Base-by-base conservation (phyloP, 2,113 vertebrate genomes). In the Xenopus laevis region DNA sequence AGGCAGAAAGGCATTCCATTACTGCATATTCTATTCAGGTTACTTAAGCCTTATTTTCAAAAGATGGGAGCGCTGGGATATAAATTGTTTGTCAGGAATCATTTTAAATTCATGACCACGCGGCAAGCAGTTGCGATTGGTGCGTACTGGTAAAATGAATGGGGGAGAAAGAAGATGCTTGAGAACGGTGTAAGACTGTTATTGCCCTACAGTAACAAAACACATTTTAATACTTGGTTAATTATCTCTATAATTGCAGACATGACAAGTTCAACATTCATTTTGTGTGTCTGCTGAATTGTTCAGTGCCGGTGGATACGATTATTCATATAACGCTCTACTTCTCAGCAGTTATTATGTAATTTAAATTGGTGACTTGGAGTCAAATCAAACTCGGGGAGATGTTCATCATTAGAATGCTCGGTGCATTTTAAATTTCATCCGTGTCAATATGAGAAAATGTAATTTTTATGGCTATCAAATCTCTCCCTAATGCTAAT, bases 201-300 rank as follows among this genome's bases (percentile, higher is more conserved):
- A 62, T 52, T 75, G 66, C 66, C 73, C 59, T 69, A 33, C 58
- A 55, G 73, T 44, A 18, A 68, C 27, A 7, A 21, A 12, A 68
- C 62, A 57, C 58, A 45, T 68, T 68, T 68, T 63, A 5, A 53
- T 68, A 69, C 57, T 62, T 68, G 57, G 23, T 23, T 63, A 75
- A 75, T 75, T 75, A 68, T 69, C 65, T 62, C n/a, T 53, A 23
- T 75, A 75, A 75, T 75, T 75, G 60, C 65, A 75, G 65, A 75
- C 73, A 77, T 64, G 67, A 62, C 65, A 68, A 70, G 47, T 70
- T 70, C 46, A 63, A 21, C 47, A 21, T 64, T 45, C 60, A 64
- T 70, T 77, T 63, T 68, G 52, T 57, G 52, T 15, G 46, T 13
- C 44, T 27, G 52, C 44, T 40, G 27, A 61, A 63, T 69, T 23